These are phyloP conservation scores for Rhizoglyphus robini DNA, from an alignment of 1,140 invertebrate genomes.

Conservation along the genomic window DNA sequence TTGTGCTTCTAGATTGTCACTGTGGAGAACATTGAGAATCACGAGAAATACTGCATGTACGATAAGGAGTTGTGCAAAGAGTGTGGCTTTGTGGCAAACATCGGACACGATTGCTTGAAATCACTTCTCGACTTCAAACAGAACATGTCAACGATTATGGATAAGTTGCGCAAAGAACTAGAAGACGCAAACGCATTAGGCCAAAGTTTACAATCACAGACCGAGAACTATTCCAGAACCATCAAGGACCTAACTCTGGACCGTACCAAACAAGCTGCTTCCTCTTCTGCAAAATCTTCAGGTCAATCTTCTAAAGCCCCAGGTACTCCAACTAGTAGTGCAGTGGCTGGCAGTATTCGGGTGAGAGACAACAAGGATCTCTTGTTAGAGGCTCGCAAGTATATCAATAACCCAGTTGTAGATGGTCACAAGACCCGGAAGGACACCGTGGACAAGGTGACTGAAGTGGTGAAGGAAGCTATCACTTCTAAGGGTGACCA, in stretches of 20 bases:
- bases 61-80: neutral
- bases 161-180: neutral
- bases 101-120: neutral
- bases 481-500: neutral
- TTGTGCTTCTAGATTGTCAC: neutral
- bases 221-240: neutral
- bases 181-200: neutral
- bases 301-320: too few relatives aligned
- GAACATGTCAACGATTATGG: neutral
- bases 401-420: neutral
- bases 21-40: slow-evolving; percentile 5
- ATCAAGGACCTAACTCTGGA: neutral
- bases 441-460: neutral
- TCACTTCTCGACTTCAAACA: neutral
- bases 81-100: neutral
- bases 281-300: too few relatives aligned
- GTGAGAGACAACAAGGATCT: neutral
- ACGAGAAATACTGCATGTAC: neutral
- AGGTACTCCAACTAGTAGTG: too few relatives aligned
- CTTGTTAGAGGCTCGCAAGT: neutral
- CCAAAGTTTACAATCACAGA: neutral
- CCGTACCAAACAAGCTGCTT: neutral
- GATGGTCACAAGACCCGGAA: neutral
- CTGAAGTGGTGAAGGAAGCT: neutral
- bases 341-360: too few relatives aligned